Percentiles rank a stretch among this genome's conserved stretches.
Conservation (phyloP, 1,140 invertebrate species). For the Drosophila hydei region DNA sequence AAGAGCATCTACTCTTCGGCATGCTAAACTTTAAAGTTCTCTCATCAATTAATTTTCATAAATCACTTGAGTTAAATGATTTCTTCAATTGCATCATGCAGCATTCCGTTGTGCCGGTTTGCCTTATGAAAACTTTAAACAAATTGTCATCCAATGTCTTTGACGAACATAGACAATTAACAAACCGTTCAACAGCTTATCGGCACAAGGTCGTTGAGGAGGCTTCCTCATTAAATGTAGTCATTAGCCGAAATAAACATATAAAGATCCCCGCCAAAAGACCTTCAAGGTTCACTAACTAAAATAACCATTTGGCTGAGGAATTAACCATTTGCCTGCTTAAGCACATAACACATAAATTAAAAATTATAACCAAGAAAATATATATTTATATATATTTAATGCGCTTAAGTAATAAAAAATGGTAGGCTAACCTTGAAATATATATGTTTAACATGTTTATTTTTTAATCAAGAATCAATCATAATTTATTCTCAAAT, state of each 20-base stretch:
- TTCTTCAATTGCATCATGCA: conserved; percentile 44
- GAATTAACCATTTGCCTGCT: background rate
- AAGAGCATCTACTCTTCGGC: too few species aligned
- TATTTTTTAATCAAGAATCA: too few species aligned
- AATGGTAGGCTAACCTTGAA: background rate
- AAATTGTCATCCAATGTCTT: conserved; percentile 25
- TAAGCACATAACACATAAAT: conserved; percentile 27
- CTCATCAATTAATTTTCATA: conserved; percentile 3
- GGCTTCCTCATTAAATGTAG: conserved; percentile 40
- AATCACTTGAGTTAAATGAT: conserved; percentile 29
- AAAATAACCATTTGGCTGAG: conserved; percentile 38
- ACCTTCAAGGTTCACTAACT: conserved; percentile 43
- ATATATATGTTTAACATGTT: background rate
- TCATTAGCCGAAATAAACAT: conserved; percentile 33
- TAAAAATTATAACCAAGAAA: conserved; percentile 15
- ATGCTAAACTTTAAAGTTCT: background rate
- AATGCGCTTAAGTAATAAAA: background rate
- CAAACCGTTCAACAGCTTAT: conserved; percentile 38
- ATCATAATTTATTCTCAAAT: too few species aligned
- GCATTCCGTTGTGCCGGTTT: conserved; percentile 21
- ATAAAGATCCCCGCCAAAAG: background rate
- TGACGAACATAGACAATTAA: conserved; percentile 34
- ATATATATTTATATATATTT: background rate
- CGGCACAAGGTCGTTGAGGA: conserved; percentile 30
- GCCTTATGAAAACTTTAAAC: conserved; percentile 30